Evolutionary conservation across 2,113 vertebrate genomes (phyloP).

Genomic region (Gopherus flavomarginatus): DNA sequence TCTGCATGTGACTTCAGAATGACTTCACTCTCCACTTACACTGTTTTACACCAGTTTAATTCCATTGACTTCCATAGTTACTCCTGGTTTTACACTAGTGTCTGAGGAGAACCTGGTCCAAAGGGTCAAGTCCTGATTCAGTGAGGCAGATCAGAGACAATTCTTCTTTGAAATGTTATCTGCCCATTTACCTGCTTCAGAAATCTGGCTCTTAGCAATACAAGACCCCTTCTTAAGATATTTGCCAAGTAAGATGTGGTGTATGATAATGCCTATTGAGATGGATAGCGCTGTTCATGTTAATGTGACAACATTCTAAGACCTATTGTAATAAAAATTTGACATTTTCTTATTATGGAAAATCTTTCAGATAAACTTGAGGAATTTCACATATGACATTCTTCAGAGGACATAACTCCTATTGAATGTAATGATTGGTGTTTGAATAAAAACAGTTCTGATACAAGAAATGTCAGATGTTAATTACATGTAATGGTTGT

Average conservation of each 20-base stretch:
- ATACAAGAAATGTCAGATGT: neutral
- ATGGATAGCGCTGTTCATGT: neutral
- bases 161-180: neutral
- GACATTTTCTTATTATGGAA: constrained; percentile 19
- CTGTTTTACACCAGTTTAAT: neutral
- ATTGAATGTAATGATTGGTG: neutral
- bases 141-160: neutral
- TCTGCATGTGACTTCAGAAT: neutral
- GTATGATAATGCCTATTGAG: neutral
- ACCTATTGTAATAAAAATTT: neutral
- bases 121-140: neutral
- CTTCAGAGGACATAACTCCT: constrained; percentile 11
- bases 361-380: neutral
- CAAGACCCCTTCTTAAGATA: neutral
- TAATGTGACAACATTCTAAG: neutral
- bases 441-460: constrained; percentile 25
- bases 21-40: neutral
- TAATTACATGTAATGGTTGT: constrained; percentile 49
- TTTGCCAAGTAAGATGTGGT: neutral
- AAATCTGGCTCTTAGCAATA: neutral
- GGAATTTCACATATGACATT: neutral
- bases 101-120: neutral
- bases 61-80: neutral
- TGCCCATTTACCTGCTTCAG: neutral
- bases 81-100: neutral